Evolutionary conservation across 2,797 vertebrate genomes (phyloP).

Genomic region (Rhadinocentrus ornatus): DNA sequence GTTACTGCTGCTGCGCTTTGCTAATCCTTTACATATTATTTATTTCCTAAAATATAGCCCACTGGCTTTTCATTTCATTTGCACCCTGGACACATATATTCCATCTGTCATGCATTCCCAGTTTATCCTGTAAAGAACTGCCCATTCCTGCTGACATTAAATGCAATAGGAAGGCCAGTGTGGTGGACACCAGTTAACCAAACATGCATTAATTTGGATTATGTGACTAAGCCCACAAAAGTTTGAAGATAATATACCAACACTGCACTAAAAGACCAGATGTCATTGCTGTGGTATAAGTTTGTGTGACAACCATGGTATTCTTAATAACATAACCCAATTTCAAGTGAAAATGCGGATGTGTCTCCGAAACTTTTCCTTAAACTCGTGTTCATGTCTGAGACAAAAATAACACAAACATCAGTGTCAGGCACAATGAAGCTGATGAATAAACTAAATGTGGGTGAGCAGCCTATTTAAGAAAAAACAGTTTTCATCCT

Average conservation of each 20-base stretch:
- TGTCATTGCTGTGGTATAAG: no score
- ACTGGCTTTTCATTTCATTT: not conserved
- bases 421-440: not conserved
- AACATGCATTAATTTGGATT: no score
- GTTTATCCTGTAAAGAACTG: not conserved
- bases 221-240: no score
- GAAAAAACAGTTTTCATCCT: not conserved
- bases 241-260: no score
- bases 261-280: no score
- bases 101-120: not conserved
- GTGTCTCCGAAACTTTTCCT: not conserved
- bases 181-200: no score
- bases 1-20: not conserved
- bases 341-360: not conserved
- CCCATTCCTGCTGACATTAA: not conserved
- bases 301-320: no score
- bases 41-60: not conserved
- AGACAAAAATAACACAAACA: not conserved
- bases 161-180: not conserved
- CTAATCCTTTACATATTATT: not conserved
- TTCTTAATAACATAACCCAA: not conserved
- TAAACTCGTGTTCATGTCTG: not conserved
- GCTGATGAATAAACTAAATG: not conserved
- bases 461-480: not conserved
- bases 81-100: not conserved